These are phyloP conservation scores for Apeltes quadracus DNA, from an alignment of 2,113 vertebrate species.

Conservation along the genomic window DNA sequence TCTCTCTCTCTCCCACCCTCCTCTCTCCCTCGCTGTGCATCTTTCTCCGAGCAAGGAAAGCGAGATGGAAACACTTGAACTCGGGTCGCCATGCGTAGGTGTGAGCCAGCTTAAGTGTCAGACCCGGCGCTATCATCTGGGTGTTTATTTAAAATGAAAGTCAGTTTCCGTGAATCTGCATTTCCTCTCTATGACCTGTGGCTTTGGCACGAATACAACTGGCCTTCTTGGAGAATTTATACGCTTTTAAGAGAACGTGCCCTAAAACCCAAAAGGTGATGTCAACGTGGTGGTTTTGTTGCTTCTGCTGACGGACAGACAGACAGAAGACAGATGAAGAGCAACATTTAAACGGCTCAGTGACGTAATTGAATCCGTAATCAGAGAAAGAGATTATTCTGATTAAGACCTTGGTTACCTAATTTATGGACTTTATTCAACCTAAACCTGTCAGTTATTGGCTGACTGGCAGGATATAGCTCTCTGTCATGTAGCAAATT, in stretches of 20 bases:
- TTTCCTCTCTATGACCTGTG: constrained; percentile 61
- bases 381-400: constrained; percentile 3
- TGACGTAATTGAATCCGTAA: background rate
- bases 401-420: background rate
- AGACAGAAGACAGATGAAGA: constrained; percentile 12
- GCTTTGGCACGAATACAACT: constrained; percentile 48
- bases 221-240: constrained; percentile 58
- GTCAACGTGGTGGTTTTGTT: constrained; percentile 38
- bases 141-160: constrained; percentile 72
- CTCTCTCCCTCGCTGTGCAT: constrained; percentile 22
- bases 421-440: background rate
- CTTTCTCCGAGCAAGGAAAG: constrained; percentile 45
- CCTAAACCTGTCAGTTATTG: background rate
- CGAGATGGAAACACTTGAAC: constrained; percentile 71
- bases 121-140: constrained; percentile 57
- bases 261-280: constrained; percentile 46
- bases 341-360: background rate
- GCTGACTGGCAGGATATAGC: background rate
- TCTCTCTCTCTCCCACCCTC: background rate
- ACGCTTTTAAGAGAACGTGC: constrained; percentile 47
- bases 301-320: constrained; percentile 21
- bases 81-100: constrained; percentile 60
- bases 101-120: constrained; percentile 65
- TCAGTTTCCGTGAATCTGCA: constrained; percentile 58
- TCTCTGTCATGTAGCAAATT: background rate